Percentiles rank a stretch among this genome's conserved stretches.
These are phyloP conservation scores for Pungitius pungitius DNA, from an alignment of 2,113 vertebrate species.

Conservation along the genomic window DNA sequence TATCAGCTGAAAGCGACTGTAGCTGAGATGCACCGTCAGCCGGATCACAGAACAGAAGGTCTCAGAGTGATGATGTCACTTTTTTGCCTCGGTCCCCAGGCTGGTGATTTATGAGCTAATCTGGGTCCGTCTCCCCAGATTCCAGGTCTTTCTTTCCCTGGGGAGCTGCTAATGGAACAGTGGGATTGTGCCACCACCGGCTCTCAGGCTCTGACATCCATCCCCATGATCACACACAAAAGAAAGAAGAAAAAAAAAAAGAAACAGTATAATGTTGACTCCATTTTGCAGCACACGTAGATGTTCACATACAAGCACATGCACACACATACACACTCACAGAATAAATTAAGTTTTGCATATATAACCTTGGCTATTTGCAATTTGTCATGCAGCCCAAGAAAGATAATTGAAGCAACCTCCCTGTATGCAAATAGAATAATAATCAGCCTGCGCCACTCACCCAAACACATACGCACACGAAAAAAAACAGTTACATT, in stretches of 20 bases:
- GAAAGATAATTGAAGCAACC: slow-evolving; percentile 79
- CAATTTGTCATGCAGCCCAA: slow-evolving; percentile 76
- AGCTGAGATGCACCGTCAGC: slow-evolving; percentile 67
- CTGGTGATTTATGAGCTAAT: slow-evolving; percentile 93
- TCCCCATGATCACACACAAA: slow-evolving; percentile 69
- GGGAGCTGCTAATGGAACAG: slow-evolving; percentile 87
- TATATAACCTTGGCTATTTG: slow-evolving; percentile 73
- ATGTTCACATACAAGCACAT: slow-evolving; percentile 20
- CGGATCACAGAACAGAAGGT: slow-evolving; percentile 60
- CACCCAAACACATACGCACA: slow-evolving; percentile 60
- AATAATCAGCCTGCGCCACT: slow-evolving; percentile 72
- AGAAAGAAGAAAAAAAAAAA: slow-evolving; percentile 3
- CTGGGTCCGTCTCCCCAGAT: slow-evolving; percentile 83
- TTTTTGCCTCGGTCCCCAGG: slow-evolving; percentile 73
- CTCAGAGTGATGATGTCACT: slow-evolving; percentile 82
- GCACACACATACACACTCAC: slow-evolving; percentile 14
- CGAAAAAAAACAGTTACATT: slow-evolving; percentile 71
- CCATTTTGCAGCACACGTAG: slow-evolving; percentile 38
- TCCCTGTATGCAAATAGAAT: slow-evolving; percentile 78
- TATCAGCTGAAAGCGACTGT: slow-evolving; percentile 67
- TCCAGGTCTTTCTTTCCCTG: slow-evolving; percentile 79
- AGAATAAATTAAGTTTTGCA: slow-evolving; percentile 66
- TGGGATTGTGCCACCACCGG: slow-evolving; percentile 79
- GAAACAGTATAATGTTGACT: slow-evolving; percentile 60
- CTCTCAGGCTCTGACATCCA: slow-evolving; percentile 69